Evolutionary conservation across 2,113 vertebrate species (phyloP), one percentile per base, ranked within the genome.

Genomic region (Gorsachius goisagi): DNA sequence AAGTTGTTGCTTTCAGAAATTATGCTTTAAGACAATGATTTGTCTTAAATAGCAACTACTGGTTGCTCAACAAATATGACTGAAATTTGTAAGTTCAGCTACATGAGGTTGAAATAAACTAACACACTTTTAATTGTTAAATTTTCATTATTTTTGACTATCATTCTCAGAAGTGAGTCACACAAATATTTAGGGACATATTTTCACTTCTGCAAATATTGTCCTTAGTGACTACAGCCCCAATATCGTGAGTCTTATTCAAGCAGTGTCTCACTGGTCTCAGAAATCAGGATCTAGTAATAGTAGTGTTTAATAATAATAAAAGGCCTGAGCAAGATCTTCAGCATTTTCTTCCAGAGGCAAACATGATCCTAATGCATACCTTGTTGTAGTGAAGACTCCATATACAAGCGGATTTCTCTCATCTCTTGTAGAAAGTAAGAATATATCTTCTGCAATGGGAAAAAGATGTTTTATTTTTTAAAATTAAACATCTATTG

Each of bases 361-460:
- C 23, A 92, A 93, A 87, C 1, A 2, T 8, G 24, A 69, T 23
- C 6, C 6, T 37, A 66, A 47, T 1, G 30, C 93, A n/a, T 97
- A 99, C 99, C 99, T 99, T 94, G 99, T 99, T 87, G 99, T 99
- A 85, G 99, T 99, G 96, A 99, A 99, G 89, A 99, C 98, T 80
- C 99, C 99, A 64, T 99, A 99, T 20, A 99, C 98, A 52, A 98
- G 94, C 0, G 99, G 99, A 91, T 99, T 99, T 93, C 98, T 99
- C 90, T 99, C 98, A 75, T 99, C 99, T 98, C 98, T 98, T 32
- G 99, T 99, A n/a, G 99, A 98, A 69, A 99, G 99, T 91, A 99
- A 95, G 94, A 99, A 99, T 81, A 99, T 98, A 94, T 99, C 99
- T 97, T 99, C 99, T 99, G 84, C 74, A 98, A 98, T 87, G 45